A percentile compares a stretch with the other conserved stretches of the same genome.
These are phyloP conservation scores for Corynorhinus townsendii DNA, from an alignment of 2,113 vertebrate species.

Conservation along the genomic window DNA sequence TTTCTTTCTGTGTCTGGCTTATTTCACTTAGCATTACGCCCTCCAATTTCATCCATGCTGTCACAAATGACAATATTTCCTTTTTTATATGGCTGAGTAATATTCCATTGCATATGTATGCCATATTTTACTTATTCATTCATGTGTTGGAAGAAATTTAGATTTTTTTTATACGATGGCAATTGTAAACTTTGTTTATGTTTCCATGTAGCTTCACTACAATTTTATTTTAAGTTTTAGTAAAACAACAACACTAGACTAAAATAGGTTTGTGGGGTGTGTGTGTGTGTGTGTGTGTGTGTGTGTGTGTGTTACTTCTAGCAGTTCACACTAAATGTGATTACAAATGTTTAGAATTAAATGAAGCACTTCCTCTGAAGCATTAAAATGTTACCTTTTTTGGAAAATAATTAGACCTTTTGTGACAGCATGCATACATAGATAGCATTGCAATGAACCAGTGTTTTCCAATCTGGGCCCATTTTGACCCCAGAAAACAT, in stretches of 20 bases:
- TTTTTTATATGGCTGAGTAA: neutral
- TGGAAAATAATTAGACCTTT: neutral
- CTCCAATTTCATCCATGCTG: neutral
- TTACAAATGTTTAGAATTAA: slow-evolving; percentile 29
- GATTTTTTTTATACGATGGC: neutral
- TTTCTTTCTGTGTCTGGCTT: neutral
- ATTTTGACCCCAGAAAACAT: neutral
- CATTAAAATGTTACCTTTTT: neutral
- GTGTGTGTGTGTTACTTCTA: neutral
- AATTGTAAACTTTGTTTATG: neutral
- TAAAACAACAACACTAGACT: neutral
- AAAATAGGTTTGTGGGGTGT: neutral
- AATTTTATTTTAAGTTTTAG: slow-evolving; percentile 59
- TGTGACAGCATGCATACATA: neutral
- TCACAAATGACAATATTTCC: neutral
- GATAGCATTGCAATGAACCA: too few relatives aligned
- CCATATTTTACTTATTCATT: neutral
- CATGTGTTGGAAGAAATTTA: neutral
- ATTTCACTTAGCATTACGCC: neutral
- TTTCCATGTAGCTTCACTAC: slow-evolving; percentile 29
- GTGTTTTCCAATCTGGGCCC: accelerated
- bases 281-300: too few relatives aligned
- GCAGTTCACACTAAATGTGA: neutral
- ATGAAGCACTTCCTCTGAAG: neutral
- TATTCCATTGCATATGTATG: neutral